Evolutionary conservation across 2,888 invertebrate genomes (phyloP), one percentile per base, ranked within the genome.

Genomic region (Gastrophysa polygoni): DNA sequence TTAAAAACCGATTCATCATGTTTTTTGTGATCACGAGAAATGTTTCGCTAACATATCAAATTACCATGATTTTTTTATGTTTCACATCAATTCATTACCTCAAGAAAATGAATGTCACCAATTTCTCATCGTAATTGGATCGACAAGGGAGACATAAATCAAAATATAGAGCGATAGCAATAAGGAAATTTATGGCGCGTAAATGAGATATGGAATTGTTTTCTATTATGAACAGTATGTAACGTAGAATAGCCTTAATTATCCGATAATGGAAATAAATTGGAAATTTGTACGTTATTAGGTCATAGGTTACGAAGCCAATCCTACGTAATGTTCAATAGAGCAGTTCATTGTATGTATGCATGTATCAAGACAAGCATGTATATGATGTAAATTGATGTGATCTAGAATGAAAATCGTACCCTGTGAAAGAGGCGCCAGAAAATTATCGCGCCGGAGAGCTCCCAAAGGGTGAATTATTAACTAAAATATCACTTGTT

Each of bases 281-380:
- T 71, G 64, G 58, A 65, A 67, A 69, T 71, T 67, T 67, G 64
- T 57, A 32, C 50, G 57, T 59, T 54, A 65, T 68, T 63, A 63
- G 72, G 72, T 72, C 72, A 70, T 59, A 64, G 67, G 67, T 67
- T 62, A 67, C 47, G 29, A 49, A 63, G 58, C 34, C 32, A 47
- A 57, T 51, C 67, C 63, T 59, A 64, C 67, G 62, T 51, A 29
- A 24, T 57, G 61, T 38, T 44, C 57, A 58, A 58, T 58, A 51
- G 34, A 59, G 32, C 34, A 47, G 21, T 54, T 43, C 28, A 54
- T 51, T 18, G 51, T 7, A 24, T 51, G 17, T 51, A 51, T 34
- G 29, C 32, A 51, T 24, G 24, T 24, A 24, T 24, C n/a, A n/a
- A n/a, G n/a, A n/a, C n/a, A n/a, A n/a, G n/a, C n/a, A 24, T 24